A percentile compares a stretch with the other conserved stretches of the same genome.
Evolutionary conservation across 2,797 vertebrate genomes (phyloP).

Genomic region (Falco novaeseelandiae): DNA sequence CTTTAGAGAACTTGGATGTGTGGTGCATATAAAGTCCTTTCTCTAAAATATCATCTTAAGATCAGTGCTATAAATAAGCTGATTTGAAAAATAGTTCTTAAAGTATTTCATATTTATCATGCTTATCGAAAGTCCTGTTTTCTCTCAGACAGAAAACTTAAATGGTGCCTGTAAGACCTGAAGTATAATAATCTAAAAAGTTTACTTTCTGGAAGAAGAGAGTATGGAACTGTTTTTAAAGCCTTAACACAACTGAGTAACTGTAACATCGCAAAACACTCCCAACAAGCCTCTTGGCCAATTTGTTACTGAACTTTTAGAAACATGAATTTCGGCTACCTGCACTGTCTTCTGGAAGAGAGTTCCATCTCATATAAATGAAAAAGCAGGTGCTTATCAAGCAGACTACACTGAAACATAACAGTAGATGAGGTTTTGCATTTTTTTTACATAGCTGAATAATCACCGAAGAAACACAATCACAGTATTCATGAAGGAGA

Average conservation of each 20-base stretch:
- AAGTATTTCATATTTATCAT: background rate
- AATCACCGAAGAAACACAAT: slow-evolving; percentile 30
- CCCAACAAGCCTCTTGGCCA: background rate
- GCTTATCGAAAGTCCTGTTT: background rate
- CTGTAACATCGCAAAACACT: background rate
- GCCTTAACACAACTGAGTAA: background rate
- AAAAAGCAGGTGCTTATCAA: slow-evolving; percentile 2
- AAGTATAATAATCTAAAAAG: background rate
- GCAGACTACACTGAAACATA: background rate
- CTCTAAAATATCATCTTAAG: background rate
- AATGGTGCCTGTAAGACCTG: background rate
- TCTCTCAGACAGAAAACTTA: background rate
- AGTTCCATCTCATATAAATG: slow-evolving; percentile 16
- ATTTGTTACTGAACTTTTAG: background rate
- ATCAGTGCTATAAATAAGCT: background rate
- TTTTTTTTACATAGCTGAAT: background rate
- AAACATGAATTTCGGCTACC: background rate
- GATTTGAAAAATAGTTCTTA: background rate
- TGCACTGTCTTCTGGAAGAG: slow-evolving; percentile 5
- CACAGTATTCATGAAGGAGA: slow-evolving; percentile 14
- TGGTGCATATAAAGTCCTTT: background rate
- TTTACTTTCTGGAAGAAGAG: background rate
- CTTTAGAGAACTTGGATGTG: background rate
- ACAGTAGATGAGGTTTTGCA: background rate
- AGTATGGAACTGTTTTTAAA: background rate